Evolutionary conservation across 2,797 vertebrate genomes (phyloP).

Genomic region (Triplophysa bombifrons): DNA sequence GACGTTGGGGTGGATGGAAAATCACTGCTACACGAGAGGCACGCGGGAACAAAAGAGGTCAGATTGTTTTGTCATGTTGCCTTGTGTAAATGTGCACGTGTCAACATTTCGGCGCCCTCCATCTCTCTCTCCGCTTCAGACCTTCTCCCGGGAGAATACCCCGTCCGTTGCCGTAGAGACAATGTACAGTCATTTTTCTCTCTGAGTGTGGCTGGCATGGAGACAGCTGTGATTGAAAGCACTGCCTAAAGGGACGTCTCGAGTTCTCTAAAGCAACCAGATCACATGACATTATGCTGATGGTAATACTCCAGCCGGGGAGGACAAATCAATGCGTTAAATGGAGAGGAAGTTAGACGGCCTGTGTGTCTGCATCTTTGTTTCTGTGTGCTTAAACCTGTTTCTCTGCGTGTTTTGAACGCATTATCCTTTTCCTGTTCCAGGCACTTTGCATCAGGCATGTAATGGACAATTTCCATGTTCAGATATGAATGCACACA

Average conservation of each 20-base stretch:
- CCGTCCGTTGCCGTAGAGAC: conserved; percentile 53
- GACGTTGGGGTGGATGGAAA: neutral
- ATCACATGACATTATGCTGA: conserved; percentile 55
- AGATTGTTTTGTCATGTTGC: conserved; percentile 37
- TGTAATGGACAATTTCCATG: conserved; percentile 10
- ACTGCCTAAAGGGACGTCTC: conserved; percentile 57
- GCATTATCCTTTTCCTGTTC: conserved; percentile 12
- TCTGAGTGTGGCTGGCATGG: conserved; percentile 60
- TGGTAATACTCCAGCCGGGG: conserved; percentile 42
- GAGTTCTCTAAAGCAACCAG: conserved; percentile 57
- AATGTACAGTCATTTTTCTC: conserved; percentile 39
- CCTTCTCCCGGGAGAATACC: conserved; percentile 39
- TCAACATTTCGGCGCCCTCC: conserved; percentile 35
- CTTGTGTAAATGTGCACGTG: conserved; percentile 44
- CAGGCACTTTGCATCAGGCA: conserved; percentile 11
- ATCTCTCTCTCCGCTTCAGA: conserved; percentile 35
- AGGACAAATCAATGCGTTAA: conserved; percentile 62
- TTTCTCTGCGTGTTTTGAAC: conserved; percentile 16
- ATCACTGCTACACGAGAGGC: neutral
- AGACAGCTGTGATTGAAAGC: conserved; percentile 67
- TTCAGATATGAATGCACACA: conserved; percentile 14
- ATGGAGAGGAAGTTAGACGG: conserved; percentile 45
- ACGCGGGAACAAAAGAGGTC: conserved; percentile 46
- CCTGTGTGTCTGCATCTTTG: conserved; percentile 8
- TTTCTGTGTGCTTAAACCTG: neutral